phyloP scores from a whole-genome alignment of 2,113 vertebrate species.

The Petaurus breviceps region DNA sequence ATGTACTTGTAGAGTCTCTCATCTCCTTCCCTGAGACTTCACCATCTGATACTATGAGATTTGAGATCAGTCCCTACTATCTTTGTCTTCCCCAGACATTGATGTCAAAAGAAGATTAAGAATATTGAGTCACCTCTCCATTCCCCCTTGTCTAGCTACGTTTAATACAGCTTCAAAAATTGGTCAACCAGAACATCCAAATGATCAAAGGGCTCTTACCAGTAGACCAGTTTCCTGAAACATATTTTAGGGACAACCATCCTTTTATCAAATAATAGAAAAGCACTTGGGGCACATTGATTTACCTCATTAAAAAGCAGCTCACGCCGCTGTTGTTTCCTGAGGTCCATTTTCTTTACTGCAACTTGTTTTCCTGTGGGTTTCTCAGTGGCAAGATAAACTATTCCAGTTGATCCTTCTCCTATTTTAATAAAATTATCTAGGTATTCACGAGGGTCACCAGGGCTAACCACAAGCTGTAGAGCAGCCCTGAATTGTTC shows the following conservation, averaged over 20 bases:
- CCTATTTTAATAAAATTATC: constrained; percentile 99
- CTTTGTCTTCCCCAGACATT: neutral
- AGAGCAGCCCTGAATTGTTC: constrained; percentile 98
- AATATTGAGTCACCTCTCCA: neutral
- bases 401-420: constrained; percentile 97
- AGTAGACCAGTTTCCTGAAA: neutral
- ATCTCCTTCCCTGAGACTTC: neutral
- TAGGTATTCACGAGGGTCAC: constrained; percentile 97
- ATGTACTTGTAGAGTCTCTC: neutral
- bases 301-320: constrained; percentile 98
- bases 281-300: neutral
- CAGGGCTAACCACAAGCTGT: constrained; percentile 97
- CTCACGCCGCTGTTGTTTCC: constrained; percentile 97
- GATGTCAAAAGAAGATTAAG: neutral
- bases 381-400: constrained; percentile 97
- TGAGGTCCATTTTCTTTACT: constrained; percentile 99
- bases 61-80: neutral
- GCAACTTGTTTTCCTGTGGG: constrained; percentile 98
- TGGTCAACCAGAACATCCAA: constrained; percentile 5
- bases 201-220: neutral
- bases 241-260: neutral
- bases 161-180: constrained; percentile 15
- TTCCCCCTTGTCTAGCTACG: neutral
- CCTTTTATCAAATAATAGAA: neutral
- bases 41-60: neutral